Conservation (phyloP, 2,113 vertebrate genomes). For the Toxostoma redivivum region DNA sequence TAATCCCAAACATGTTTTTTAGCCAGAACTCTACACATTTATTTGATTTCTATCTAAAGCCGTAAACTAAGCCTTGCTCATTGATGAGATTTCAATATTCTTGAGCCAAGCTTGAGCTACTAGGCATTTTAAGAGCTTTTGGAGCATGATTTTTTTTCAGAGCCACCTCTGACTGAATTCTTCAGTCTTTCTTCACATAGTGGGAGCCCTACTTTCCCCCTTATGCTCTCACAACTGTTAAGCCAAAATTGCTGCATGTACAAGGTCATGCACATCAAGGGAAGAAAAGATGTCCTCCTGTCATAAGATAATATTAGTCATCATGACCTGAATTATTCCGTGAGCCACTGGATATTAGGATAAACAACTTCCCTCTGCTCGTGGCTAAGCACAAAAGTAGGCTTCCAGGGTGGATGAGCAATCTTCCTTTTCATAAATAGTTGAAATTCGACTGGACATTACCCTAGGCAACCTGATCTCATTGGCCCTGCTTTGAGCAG, state of each 20-base stretch:
- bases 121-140: not conserved
- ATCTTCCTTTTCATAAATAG: not conserved
- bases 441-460: not conserved
- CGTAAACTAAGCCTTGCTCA: not conserved
- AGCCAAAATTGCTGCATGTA: fast-evolving
- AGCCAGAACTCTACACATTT: not conserved
- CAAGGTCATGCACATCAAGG: not conserved
- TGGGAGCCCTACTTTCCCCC: not conserved
- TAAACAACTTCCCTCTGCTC: not conserved
- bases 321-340: not conserved
- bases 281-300: not conserved
- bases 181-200: not conserved
- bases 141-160: not conserved
- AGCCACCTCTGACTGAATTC: not conserved
- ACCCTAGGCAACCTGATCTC: not conserved
- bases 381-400: not conserved
- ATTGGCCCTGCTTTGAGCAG: not conserved
- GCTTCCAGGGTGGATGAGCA: not conserved
- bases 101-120: not conserved
- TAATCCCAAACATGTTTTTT: not conserved
- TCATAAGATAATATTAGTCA: not conserved
- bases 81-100: not conserved
- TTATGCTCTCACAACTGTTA: not conserved
- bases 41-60: conserved; percentile 26
- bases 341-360: not conserved